Conservation (phyloP, 2,113 vertebrate species). For the Lanius ludovicianus region DNA sequence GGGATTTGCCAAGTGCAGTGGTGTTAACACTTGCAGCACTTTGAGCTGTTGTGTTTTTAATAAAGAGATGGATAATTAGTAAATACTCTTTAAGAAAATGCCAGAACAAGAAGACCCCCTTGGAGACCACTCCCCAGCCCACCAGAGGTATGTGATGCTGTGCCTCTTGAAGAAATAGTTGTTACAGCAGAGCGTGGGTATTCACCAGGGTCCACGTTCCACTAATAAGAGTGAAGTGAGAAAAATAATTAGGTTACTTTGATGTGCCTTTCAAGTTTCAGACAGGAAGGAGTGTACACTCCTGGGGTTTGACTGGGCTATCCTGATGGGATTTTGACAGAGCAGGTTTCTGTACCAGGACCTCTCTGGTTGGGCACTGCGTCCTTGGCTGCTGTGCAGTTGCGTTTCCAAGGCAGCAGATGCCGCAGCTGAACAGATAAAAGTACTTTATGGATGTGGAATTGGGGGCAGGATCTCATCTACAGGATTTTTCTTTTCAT, state of each 20-base stretch:
- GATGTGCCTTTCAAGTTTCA: not conserved
- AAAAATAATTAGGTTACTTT: not conserved
- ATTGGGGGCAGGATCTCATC: not conserved
- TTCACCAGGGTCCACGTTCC: not conserved
- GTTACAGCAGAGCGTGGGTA: not conserved
- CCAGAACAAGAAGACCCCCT: not conserved
- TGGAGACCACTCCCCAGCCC: not conserved
- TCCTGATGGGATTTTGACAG: not conserved
- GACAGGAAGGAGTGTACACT: not conserved
- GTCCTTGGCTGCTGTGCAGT: not conserved
- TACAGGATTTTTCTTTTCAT: not conserved
- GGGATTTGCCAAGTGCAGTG: not conserved
- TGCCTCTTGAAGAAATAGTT: not conserved
- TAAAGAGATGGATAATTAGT: not conserved
- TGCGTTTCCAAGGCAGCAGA: slow-evolving; percentile 31
- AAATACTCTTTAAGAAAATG: not conserved
- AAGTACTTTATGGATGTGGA: not conserved
- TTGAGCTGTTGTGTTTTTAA: not conserved
- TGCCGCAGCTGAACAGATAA: slow-evolving; percentile 44
- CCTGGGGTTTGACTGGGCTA: not conserved
- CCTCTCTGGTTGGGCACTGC: fast-evolving
- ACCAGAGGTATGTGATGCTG: not conserved
- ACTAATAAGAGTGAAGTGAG: not conserved
- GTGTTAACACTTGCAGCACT: not conserved
- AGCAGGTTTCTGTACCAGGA: not conserved